A percentile compares a stretch with the other conserved stretches of the same genome.
Evolutionary conservation across 2,113 vertebrate species (phyloP).

Genomic region (Ptilorrhoa leucosticta): DNA sequence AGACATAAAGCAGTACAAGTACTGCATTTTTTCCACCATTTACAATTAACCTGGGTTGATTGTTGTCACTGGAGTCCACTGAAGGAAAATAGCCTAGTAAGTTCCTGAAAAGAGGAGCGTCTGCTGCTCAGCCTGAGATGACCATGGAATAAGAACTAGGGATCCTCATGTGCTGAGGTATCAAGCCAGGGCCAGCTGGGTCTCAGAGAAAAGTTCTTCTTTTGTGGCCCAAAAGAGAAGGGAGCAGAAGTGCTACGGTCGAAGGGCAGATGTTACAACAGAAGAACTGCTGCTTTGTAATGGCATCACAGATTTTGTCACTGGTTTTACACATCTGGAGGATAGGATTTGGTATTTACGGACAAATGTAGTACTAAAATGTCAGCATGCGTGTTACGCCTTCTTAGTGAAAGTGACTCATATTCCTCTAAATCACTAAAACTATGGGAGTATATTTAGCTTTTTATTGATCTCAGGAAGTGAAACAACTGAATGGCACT

Average conservation of each 20-base stretch:
- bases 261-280: background rate
- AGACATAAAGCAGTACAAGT: background rate
- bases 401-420: background rate
- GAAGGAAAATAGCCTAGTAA: background rate
- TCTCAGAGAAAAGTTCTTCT: background rate
- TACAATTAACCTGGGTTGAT: background rate
- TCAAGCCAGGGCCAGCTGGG: background rate
- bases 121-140: background rate
- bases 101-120: background rate
- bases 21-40: background rate
- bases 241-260: accelerated
- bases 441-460: background rate
- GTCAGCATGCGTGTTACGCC: background rate
- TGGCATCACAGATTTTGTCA: background rate
- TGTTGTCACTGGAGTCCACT: background rate
- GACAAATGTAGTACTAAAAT: constrained; percentile 17
- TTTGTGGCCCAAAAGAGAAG: background rate
- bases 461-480: background rate
- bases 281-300: background rate
- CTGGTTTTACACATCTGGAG: background rate
- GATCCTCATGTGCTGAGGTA: background rate
- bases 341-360: background rate
- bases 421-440: background rate
- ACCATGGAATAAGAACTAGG: background rate
- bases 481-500: background rate